A percentile compares a stretch with the other conserved stretches of the same genome.
phyloP scores from a whole-genome alignment of 2,888 invertebrate genomes.

The Allygus modestus region DNA sequence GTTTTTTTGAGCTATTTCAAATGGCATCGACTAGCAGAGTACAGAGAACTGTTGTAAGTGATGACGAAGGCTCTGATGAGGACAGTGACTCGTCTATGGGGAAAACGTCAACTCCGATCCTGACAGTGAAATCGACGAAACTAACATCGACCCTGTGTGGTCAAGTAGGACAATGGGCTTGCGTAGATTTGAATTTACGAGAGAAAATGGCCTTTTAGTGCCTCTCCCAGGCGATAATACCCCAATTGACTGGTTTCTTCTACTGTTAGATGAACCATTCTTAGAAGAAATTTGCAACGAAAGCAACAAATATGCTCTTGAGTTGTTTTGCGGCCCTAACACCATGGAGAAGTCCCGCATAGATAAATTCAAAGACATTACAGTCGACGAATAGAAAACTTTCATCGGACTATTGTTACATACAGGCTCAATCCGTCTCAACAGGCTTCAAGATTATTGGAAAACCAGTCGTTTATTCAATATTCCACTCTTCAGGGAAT shows the following conservation, averaged over 20 bases:
- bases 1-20: too few relatives aligned
- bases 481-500: neutral
- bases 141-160: neutral
- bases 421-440: neutral
- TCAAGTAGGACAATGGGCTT: neutral
- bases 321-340: neutral
- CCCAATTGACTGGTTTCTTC: neutral
- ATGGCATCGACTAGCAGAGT: neutral
- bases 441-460: constrained; percentile 18
- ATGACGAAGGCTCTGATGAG: neutral
- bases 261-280: neutral
- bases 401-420: neutral
- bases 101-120: neutral
- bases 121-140: neutral
- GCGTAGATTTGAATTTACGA: neutral
- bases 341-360: neutral
- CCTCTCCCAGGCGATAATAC: neutral
- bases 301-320: neutral
- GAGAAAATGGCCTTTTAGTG: constrained; percentile 23
- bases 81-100: neutral
- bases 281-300: neutral
- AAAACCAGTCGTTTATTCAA: constrained; percentile 1
- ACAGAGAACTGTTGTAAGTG: constrained; percentile 11
- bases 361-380: neutral
- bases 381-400: neutral